Evolutionary conservation across 1,140 invertebrate species (phyloP), one percentile per base, ranked within the genome.

Genomic region (Campodea augens): DNA sequence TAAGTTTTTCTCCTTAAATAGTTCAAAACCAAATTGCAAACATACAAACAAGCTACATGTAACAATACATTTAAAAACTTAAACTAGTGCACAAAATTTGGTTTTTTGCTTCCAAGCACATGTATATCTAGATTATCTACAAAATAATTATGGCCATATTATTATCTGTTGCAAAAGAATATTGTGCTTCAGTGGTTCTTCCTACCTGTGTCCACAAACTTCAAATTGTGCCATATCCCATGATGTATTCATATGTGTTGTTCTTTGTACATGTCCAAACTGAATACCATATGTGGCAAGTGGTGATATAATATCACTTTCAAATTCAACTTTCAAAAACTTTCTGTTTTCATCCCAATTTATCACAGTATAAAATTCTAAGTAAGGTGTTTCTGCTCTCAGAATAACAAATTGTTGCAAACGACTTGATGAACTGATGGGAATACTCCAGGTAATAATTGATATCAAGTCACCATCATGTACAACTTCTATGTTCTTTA

Each of bases 201-300:
- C 49, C 44, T 25, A 56, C 52, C 61, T 64, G 49, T 64, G 62
- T 20, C 66, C 67, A 59, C 67, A 72, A 3, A 71, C 68, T 59
- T 71, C 69, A 61, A 58, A 71, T 46, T 60, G 63, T 10, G 69
- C 68, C 44, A 57, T 66, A 49, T 72, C 69, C 69, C 70, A 71
- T 13, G 68, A 68, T 5, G 70, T 72, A 51, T 72, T 72, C 37
- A 54, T 58, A 45, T 71, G 69, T 36, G 64, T 71, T n/a, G 66
- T 60, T 21, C 69, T 49, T 46, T 62, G 55, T 4, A 69, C 29
- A 48, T 62, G 60, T 4, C 69, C 69, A 60, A 59, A 70, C 51
- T 71, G 68, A 38, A 66, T 66, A 39, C 71, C 69, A 55, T 67
- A 71, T 0, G 62, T 62, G 5, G 63, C 66, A 15, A 60, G 47